These are phyloP conservation scores for Bibio marci DNA, from an alignment of 2,888 invertebrate genomes.

Conservation along the genomic window DNA sequence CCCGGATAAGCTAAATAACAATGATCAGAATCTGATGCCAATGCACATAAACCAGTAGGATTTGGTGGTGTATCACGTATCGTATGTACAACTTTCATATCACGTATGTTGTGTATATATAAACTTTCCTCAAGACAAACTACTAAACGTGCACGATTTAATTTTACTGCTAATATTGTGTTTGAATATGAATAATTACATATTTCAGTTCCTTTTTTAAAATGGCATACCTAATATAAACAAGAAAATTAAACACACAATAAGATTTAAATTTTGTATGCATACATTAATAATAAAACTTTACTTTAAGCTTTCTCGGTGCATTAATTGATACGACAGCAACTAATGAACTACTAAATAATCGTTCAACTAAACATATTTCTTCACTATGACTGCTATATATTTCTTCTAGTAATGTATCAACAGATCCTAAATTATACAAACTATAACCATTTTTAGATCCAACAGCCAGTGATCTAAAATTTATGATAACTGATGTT, in stretches of 20 bases:
- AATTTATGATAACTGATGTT: too few species aligned
- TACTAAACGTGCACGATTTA: constrained; percentile 86
- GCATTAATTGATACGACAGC: constrained; percentile 85
- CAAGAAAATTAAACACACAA: background rate
- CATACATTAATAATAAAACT: background rate
- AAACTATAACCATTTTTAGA: constrained; percentile 80
- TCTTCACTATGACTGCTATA: constrained; percentile 76
- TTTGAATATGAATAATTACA: constrained; percentile 93
- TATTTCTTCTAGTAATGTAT: constrained; percentile 67
- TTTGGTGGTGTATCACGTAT: constrained; percentile 97
- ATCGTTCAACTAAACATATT: constrained; percentile 81
- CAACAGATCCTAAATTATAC: constrained; percentile 66
- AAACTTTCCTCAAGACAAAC: constrained; percentile 95
- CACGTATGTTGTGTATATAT: constrained; percentile 95
- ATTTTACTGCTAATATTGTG: constrained; percentile 86
- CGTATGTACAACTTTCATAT: constrained; percentile 96
- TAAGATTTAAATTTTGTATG: background rate
- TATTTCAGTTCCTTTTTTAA: constrained; percentile 94
- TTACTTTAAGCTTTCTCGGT: constrained; percentile 48
- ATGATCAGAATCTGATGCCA: constrained; percentile 76
- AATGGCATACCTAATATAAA: constrained; percentile 69
- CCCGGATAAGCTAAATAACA: constrained; percentile 96
- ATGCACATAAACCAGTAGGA: constrained; percentile 77
- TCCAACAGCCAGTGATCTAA: constrained; percentile 81
- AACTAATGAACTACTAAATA: constrained; percentile 93